Conservation (phyloP, 2,113 vertebrate genomes). For the Kryptolebias marmoratus region DNA sequence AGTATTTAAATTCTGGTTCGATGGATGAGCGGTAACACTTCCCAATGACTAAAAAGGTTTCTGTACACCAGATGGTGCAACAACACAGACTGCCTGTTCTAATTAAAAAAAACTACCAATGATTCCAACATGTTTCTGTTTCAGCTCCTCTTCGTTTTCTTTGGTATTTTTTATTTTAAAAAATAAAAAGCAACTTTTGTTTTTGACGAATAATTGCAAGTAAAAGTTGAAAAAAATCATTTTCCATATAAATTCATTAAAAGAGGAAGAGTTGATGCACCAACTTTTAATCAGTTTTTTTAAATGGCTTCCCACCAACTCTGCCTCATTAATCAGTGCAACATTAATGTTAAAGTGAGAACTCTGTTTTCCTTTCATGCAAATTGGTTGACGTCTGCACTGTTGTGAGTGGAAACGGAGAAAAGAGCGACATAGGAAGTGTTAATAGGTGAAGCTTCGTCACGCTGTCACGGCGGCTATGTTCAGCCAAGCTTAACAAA, state of each 20-base stretch:
- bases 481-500: conserved; percentile 52
- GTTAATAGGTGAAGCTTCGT: conserved; percentile 44
- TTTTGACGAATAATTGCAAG: not conserved
- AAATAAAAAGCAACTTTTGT: not conserved
- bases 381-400: conserved; percentile 27
- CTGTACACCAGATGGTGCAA: conserved; percentile 38
- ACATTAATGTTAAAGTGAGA: conserved; percentile 11
- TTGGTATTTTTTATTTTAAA: not conserved
- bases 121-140: not conserved
- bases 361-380: conserved; percentile 39
- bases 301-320: not conserved
- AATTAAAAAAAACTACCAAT: not conserved
- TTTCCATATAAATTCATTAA: not conserved
- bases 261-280: not conserved
- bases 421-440: conserved; percentile 4
- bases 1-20: conserved; percentile 28
- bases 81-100: not conserved
- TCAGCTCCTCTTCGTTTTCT: conserved; percentile 3
- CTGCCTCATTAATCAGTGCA: conserved; percentile 39
- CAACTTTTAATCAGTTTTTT: conserved; percentile 36
- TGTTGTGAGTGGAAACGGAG: conserved; percentile 20
- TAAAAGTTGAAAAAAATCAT: not conserved
- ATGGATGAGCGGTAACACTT: conserved; percentile 13
- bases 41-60: conserved; percentile 4
- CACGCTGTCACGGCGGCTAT: conserved; percentile 11